phyloP scores from a whole-genome alignment of 2,888 invertebrate species.

The Leucozona laternaria region DNA sequence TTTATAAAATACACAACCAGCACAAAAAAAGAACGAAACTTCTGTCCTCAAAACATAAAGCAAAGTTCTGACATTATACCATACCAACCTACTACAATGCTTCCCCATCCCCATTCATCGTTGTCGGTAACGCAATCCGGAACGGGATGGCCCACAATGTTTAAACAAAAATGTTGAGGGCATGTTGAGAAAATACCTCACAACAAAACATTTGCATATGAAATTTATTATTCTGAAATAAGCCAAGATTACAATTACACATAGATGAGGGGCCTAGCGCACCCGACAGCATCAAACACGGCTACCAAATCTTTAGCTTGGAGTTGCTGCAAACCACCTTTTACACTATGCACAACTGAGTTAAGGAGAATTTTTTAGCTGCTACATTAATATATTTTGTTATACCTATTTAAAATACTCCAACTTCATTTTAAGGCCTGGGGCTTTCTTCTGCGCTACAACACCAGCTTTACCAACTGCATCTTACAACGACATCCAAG shows the following conservation, averaged over 20 bases:
- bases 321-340: neutral
- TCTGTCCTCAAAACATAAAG: slow-evolving; percentile 50
- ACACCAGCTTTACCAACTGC: too few species aligned
- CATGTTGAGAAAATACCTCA: slow-evolving; percentile 70
- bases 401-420: neutral
- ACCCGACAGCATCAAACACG: slow-evolving; percentile 30
- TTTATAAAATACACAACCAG: slow-evolving; percentile 25
- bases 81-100: neutral
- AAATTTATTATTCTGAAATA: slow-evolving; percentile 83
- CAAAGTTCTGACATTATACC: slow-evolving; percentile 23
- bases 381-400: neutral
- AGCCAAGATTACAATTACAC: slow-evolving; percentile 80
- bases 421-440: neutral
- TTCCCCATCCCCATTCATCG: slow-evolving; percentile 10
- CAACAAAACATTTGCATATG: slow-evolving; percentile 81
- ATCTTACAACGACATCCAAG: too few species aligned
- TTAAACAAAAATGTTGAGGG: slow-evolving; percentile 44
- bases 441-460: too few species aligned
- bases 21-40: slow-evolving; percentile 5
- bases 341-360: neutral
- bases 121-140: slow-evolving; percentile 8
- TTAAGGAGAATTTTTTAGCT: neutral
- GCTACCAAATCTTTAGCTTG: slow-evolving; percentile 16
- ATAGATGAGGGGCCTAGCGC: slow-evolving; percentile 45
- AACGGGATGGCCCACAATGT: slow-evolving; percentile 28